Evolutionary conservation across 2,113 vertebrate species (phyloP), one percentile per base, ranked within the genome.

Genomic region (Nothocercus julius): DNA sequence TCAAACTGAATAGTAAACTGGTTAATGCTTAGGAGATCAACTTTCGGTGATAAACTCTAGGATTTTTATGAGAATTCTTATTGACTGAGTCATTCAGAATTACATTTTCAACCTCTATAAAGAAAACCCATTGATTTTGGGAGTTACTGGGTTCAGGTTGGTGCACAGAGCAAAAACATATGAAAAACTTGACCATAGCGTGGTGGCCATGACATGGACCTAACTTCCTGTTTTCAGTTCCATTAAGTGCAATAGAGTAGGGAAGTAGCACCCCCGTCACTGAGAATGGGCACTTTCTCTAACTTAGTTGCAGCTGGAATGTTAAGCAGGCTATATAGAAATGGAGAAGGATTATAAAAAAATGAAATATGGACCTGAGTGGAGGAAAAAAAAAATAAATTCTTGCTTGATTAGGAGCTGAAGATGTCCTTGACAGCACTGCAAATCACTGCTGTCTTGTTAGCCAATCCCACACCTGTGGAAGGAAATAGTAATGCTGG

Each of bases 361-460:
- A 69, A 81, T 91, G 70, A 95, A 95, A 95, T 94, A 95, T 40
- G n/a, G 61, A 54, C 47, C 36, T 20, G 12, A 83, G 61, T 62
- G 73, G 7, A 82, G 51, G 32, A 64, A 93, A 92, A 91, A 91
- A 70, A 91, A 70, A 93, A 66, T 51, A 45, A 82, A 27, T 76
- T 85, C 91, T 90, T 88, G 30, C 70, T 92, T 95, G 91, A 95
- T 92, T 91, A 88, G 73, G 32, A 88, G 64, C 68, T 85, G 73
- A 72, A 94, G 91, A 84, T 88, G 87, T 81, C 91, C 92, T 94
- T 95, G 91, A 58, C 64, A 78, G 53, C 72, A 44, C 1, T 89
- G 47, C 94, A 94, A 94, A 91, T 94, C 91, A 91, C 47, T 61
- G 20, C 68, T 67, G 45, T 21, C 45, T 95, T 32, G 32, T 79